Base-by-base conservation (phyloP, 1,140 invertebrate species). In the Monochamus saltuarius region DNA sequence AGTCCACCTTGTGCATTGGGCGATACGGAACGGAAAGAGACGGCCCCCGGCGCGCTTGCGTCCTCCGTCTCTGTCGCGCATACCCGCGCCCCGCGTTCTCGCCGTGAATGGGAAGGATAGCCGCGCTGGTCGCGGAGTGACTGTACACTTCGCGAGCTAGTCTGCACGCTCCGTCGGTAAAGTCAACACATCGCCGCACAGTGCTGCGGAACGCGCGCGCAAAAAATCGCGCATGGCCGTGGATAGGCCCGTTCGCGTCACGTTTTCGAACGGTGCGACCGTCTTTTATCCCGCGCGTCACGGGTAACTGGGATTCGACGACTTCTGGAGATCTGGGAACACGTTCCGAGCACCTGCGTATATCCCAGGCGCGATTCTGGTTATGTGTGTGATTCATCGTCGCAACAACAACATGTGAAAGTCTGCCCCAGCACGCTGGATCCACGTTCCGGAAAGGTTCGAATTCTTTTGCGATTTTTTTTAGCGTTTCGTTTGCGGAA, bases 1-100 rank as follows among this genome's bases (percentile, higher is more conserved):
- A 56, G 53, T 63, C 53, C 47, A 66, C 67, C 67, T 68, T 66
- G 64, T 64, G 61, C 49, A 66, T 64, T 62, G 43, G 64, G 53
- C 55, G 58, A 53, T n/a, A n/a, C n/a, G n/a, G n/a, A n/a, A n/a
- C 46, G 61, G 61, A 58, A 54, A 59, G 58, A 46, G 58, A 46
- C 61, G 46, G 61, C 64, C 64, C 64, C 55, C 57, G 61, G 55
- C 64, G 63, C 61, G 57, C 57, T 46, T 59, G 57, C 59, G 39
- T 55, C 29, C 37, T 45, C 45, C 59, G 13, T 64, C 62, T 43
- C 54, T 38, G 11, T 68, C 58, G 11, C 8, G 16, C 59, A 35
- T 19, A 10, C 53, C 40, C 29, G 46, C 55, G n/a, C 56, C 51
- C 45, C 36, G 52, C 53, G 40, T 55, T 17, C 52, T 51, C 54